Base-by-base conservation (phyloP, 2,888 invertebrate species). In the Zhuqinia jingwanae region DNA sequence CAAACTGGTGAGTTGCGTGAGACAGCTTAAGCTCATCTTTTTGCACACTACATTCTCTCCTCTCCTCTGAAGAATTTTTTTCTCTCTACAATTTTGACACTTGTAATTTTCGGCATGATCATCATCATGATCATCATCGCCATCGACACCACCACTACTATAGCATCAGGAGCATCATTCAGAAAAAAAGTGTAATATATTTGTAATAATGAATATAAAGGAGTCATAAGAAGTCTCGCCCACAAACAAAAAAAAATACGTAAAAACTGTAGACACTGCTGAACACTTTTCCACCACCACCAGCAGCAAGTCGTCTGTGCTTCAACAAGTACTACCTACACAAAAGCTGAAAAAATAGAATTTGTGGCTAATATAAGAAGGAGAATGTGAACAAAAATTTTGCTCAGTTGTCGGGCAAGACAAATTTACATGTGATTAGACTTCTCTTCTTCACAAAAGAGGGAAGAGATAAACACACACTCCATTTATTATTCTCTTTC, bases 321-420 rank as follows among this genome's bases (percentile, higher is more conserved):
- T 42, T 17, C 47, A 63, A 75, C 82, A 60, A 83, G 63, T 45
- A 58, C 87, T 86, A 87, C 89, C 89, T 89, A 89, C 89, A 88
- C 89, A 75, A 68, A 70, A 76, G 36, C 60, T 81, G 65, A 90
- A 89, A 89, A 89, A 89, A 89, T 86, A 88, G 88, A 88, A 88
- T 88, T 87, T 79, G 87, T 84, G 78, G 88, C 90, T 88, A 88
- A 90, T 90, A 90, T 90, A 90, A 90, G 90, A 90, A 87, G 87
- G 81, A 79, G 87, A 88, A 88, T 86, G 86, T 89, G 83, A 78
- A 77, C 78, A 89, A 88, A 87, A 70, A 22, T 87, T 84, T 47
- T 73, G 83, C 87, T 89, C 89, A 89, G 89, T 89, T 87, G 88
- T 89, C 85, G 76, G 77, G 36, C 58, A 87, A 60, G 36, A 36